Evolutionary conservation across 2,797 vertebrate species (phyloP).

Genomic region (Notolabrus celidotus): DNA sequence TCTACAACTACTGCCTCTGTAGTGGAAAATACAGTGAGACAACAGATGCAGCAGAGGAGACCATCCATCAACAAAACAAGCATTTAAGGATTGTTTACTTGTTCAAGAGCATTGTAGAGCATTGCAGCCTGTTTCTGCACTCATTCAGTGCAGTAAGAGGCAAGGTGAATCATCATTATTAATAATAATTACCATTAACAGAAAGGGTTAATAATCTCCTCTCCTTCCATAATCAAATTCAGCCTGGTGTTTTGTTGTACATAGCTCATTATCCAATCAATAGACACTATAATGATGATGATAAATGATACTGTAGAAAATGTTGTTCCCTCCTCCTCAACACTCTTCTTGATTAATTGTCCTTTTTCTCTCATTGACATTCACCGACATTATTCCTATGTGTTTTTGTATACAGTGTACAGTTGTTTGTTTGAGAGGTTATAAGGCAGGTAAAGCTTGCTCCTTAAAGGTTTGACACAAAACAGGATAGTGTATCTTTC

Average conservation of each 20-base stretch:
- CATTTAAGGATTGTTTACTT: background rate
- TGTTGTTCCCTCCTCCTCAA: slow-evolving; percentile 5
- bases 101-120: background rate
- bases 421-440: no score
- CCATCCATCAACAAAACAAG: background rate
- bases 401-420: no score
- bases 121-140: background rate
- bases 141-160: background rate
- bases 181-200: background rate
- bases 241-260: background rate
- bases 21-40: slow-evolving; percentile 9
- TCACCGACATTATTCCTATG: no score
- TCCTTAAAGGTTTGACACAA: no score
- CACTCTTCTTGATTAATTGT: background rate
- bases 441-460: no score
- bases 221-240: background rate
- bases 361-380: slow-evolving; percentile 2
- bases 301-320: slow-evolving; percentile 28
- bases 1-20: slow-evolving; percentile 23
- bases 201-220: background rate
- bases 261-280: slow-evolving; percentile 17
- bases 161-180: slow-evolving; percentile 3
- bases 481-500: no score
- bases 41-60: background rate
- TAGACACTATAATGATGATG: slow-evolving; percentile 10